phyloP scores from a whole-genome alignment of 2,113 vertebrate species.

The Psammodynastes pulverulentus region DNA sequence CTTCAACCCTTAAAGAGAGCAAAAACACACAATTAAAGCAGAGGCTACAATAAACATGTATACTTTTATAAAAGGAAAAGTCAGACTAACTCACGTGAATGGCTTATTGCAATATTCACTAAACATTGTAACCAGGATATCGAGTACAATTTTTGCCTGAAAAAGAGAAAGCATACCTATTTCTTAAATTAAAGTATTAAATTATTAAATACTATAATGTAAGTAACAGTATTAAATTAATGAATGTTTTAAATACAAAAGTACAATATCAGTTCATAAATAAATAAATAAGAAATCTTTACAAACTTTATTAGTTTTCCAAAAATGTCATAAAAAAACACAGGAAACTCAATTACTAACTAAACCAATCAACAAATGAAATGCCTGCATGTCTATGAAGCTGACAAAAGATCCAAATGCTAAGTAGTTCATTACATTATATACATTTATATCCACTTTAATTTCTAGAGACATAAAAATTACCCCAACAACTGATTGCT shows the following conservation, averaged over 20 bases:
- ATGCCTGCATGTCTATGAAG: background rate
- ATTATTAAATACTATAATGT: background rate
- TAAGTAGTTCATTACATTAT: background rate
- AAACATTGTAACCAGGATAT: conserved; percentile 94
- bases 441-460: conserved; percentile 3
- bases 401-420: background rate
- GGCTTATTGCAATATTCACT: conserved; percentile 91
- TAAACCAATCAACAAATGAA: background rate
- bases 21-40: conserved; percentile 13
- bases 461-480: background rate
- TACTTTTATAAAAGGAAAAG: background rate
- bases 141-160: conserved; percentile 93
- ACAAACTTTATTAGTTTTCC: background rate
- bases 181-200: conserved; percentile 11
- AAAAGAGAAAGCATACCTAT: conserved; percentile 45
- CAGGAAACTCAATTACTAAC: background rate
- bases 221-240: background rate
- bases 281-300: background rate
- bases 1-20: conserved; percentile 79
- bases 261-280: background rate
- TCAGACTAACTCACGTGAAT: conserved; percentile 84
- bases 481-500: background rate
- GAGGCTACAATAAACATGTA: background rate
- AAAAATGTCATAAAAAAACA: background rate
- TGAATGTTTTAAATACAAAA: conserved; percentile 18